Percentiles rank a stretch among this genome's conserved stretches.
Conservation (phyloP, 2,113 vertebrate genomes). For the Poecile atricapillus region DNA sequence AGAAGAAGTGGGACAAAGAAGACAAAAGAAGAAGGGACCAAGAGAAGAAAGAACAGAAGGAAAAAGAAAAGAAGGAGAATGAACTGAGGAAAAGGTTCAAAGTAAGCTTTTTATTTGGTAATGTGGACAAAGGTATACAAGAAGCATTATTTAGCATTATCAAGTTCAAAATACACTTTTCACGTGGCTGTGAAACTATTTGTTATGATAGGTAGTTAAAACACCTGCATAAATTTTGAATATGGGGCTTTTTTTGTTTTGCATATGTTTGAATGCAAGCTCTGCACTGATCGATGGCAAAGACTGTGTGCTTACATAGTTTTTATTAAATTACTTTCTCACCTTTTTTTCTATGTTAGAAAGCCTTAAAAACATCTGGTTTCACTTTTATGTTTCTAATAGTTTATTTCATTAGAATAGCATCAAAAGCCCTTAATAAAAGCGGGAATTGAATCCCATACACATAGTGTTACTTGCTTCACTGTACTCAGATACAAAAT, state of each 20-base stretch:
- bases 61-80: constrained; percentile 90
- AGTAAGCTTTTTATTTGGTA: constrained; percentile 70
- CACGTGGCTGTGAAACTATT: background rate
- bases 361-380: background rate
- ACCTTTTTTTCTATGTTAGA: background rate
- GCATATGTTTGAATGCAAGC: background rate
- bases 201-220: background rate
- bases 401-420: background rate
- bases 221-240: background rate
- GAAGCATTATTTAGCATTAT: background rate
- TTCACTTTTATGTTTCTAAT: background rate
- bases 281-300: background rate
- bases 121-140: background rate
- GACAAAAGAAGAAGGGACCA: constrained; percentile 79
- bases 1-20: constrained; percentile 80
- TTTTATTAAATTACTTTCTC: background rate
- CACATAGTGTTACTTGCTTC: background rate
- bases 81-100: constrained; percentile 91
- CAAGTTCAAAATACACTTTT: background rate
- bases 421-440: background rate
- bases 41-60: constrained; percentile 87
- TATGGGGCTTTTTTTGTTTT: background rate
- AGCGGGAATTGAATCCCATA: background rate
- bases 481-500: background rate
- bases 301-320: background rate